Evolutionary conservation across 2,113 vertebrate genomes (phyloP).

Genomic region (Halcyon senegalensis): DNA sequence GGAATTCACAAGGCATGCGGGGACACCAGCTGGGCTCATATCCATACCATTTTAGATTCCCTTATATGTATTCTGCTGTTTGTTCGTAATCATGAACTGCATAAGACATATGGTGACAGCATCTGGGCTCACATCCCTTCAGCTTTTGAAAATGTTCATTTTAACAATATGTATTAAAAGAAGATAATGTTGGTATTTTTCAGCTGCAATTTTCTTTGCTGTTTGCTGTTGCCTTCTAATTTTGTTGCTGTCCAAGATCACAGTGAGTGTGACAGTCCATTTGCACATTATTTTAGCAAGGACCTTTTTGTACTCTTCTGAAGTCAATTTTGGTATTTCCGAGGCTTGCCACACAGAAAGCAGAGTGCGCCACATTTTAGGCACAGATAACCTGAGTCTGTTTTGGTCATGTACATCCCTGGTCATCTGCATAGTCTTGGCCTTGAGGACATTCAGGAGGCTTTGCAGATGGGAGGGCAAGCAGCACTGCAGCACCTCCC

Average conservation of each 20-base stretch:
- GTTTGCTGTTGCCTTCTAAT: constrained; percentile 20
- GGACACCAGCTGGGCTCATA: constrained; percentile 68
- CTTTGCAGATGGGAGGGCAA: background rate
- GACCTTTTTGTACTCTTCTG: constrained; percentile 9
- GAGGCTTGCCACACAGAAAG: background rate
- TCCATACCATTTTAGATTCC: constrained; percentile 42
- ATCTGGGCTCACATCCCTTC: constrained; percentile 40
- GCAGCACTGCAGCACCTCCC: background rate
- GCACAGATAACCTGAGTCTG: background rate
- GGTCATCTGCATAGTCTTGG: background rate
- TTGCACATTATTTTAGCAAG: background rate
- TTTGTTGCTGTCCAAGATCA: constrained; percentile 34
- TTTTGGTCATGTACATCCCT: background rate
- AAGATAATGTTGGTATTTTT: constrained; percentile 36
- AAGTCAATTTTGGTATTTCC: constrained; percentile 19
- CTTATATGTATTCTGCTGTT: constrained; percentile 40
- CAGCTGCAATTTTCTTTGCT: background rate
- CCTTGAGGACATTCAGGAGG: background rate
- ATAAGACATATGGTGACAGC: constrained; percentile 40
- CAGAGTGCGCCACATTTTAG: background rate
- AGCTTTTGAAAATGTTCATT: constrained; percentile 45
- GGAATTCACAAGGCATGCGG: constrained; percentile 60
- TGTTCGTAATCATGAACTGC: constrained; percentile 49
- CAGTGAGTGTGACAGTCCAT: background rate
- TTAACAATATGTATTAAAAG: constrained; percentile 51